A percentile compares a stretch with the other conserved stretches of the same genome.
Evolutionary conservation across 35 echinoderm and acorn worm genomes (phyloP).

Genomic region (Holothuria glaberrima): DNA sequence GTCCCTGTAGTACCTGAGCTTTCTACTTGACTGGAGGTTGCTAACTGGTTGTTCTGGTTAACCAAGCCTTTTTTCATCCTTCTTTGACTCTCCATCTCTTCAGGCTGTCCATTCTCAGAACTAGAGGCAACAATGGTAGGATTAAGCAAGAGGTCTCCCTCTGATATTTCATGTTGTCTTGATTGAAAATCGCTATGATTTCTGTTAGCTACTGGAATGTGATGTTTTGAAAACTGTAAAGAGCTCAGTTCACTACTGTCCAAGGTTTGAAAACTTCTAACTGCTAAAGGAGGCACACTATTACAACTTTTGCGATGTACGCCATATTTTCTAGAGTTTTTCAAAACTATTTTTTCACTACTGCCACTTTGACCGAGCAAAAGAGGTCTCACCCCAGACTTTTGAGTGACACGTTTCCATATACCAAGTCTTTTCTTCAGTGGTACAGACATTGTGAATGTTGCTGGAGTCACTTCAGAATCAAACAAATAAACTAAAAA

Average conservation of each 20-base stretch:
- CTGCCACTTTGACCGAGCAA: background rate
- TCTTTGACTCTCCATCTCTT: constrained; percentile 1
- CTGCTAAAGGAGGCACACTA: background rate
- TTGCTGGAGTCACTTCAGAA: constrained; percentile 5
- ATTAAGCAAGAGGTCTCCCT: background rate
- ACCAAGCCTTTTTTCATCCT: constrained; percentile 2
- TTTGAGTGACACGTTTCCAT: background rate
- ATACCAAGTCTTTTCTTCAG: constrained; percentile 20
- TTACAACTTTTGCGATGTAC: no score
- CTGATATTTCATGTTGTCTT: background rate
- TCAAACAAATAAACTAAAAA: constrained; percentile 1
- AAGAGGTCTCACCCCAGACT: background rate
- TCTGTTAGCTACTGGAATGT: background rate
- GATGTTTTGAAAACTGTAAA: constrained; percentile 19
- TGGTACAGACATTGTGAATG: background rate
- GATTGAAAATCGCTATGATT: no score
- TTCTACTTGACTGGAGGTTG: background rate
- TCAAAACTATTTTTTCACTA: background rate
- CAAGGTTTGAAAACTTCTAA: background rate
- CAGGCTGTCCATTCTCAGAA: constrained; percentile 8
- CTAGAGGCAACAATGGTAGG: background rate
- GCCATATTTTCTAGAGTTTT: background rate
- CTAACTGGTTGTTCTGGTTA: background rate
- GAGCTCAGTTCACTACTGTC: background rate
- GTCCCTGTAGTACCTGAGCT: no score